Percentiles rank a stretch among this genome's conserved stretches.
These are phyloP conservation scores for Calameuta idolon DNA, from an alignment of 2,888 invertebrate species.

Conservation along the genomic window DNA sequence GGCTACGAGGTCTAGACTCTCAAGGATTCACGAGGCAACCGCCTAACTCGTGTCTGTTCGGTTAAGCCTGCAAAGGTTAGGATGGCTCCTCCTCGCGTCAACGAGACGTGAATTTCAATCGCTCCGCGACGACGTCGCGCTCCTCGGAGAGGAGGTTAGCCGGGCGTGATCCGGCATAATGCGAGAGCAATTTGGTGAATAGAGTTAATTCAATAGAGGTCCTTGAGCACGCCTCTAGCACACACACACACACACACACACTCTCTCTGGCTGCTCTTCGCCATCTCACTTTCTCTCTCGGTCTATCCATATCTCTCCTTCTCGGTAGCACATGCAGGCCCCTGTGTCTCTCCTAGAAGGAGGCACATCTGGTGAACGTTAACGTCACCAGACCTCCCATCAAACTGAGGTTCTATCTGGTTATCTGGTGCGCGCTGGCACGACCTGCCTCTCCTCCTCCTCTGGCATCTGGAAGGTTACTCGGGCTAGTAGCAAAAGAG, in stretches of 20 bases:
- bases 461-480: not conserved
- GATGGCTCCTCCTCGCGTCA: conserved; percentile 7
- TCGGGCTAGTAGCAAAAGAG: not conserved
- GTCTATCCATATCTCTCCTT: not conserved
- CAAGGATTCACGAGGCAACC: not conserved
- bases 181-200: conserved; percentile 55
- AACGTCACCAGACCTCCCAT: conserved; percentile 1
- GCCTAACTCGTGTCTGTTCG: not conserved
- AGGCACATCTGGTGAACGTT: conserved; percentile 16
- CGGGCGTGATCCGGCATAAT: conserved; percentile 55
- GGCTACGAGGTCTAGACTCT: not conserved
- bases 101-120: conserved; percentile 41
- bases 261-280: not conserved
- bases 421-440: not conserved
- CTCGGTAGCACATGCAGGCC: not conserved
- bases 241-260: not conserved
- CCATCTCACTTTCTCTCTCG: not conserved
- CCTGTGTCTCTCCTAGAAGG: conserved; percentile 7
- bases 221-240: conserved; percentile 43
- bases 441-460: not conserved
- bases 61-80: not conserved
- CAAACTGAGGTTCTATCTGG: not conserved
- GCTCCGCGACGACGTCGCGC: conserved; percentile 26
- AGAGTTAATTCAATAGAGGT: conserved; percentile 54
- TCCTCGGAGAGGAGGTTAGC: conserved; percentile 36